Conservation (phyloP, 1,140 invertebrate genomes). For the Megalopta genalis region DNA sequence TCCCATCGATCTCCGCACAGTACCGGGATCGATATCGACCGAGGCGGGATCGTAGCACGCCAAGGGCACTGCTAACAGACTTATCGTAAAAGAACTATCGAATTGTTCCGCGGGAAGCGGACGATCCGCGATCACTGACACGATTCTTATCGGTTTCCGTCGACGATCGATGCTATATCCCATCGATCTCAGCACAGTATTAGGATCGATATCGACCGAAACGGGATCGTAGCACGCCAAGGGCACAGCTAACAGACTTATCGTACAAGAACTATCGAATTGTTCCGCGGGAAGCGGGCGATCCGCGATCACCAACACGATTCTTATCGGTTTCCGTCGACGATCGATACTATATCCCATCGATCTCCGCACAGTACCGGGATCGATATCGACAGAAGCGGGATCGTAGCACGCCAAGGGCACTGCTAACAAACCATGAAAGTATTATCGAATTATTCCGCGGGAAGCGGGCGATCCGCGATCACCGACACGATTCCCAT, state of each 20-base stretch:
- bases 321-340: slow-evolving; percentile 29
- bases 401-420: no score
- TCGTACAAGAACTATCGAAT: neutral
- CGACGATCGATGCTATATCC: neutral
- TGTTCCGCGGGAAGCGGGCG: neutral
- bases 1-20: neutral
- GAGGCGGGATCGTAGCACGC: no score
- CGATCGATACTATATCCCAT: neutral
- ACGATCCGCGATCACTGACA: no score
- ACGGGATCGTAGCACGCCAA: no score
- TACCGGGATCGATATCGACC: neutral
- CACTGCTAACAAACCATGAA: no score
- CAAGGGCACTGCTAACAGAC: no score
- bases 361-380: neutral
- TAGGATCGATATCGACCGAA: neutral
- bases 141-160: no score
- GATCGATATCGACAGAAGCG: neutral
- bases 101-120: neutral
- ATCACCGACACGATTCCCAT: neutral
- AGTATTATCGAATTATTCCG: neutral
- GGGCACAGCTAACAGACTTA: no score
- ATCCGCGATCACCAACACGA: no score
- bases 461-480: no score
- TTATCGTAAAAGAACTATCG: no score
- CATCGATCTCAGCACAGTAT: neutral